phyloP scores from a whole-genome alignment of 1,140 invertebrate genomes.

The Brachionus asplanchnoidis region DNA sequence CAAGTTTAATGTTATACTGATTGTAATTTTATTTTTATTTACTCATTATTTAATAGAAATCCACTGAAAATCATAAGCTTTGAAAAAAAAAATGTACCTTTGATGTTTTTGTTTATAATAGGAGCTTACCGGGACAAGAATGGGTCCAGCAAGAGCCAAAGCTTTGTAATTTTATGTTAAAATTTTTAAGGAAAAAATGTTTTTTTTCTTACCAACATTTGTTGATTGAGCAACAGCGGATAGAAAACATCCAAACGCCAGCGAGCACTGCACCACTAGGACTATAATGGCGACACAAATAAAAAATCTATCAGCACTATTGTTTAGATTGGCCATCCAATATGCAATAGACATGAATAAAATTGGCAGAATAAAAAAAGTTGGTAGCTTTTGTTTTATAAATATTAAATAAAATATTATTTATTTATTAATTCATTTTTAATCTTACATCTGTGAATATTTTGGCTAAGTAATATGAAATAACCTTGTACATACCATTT shows the following conservation, averaged over 20 bases:
- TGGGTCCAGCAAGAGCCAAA: not conserved
- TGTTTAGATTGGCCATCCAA: constrained; percentile 41
- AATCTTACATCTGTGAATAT: constrained; percentile 25
- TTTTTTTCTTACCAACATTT: not conserved
- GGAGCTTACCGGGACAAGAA: not conserved
- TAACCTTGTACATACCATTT: constrained; percentile 25
- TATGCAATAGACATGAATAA: constrained; percentile 18
- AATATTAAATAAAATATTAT: constrained; percentile 77
- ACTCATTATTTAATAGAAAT: constrained; percentile 9
- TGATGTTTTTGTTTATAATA: not conserved
- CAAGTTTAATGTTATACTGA: constrained; percentile 49
- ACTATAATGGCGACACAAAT: not conserved
- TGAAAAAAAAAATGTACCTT: not conserved
- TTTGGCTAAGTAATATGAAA: constrained; percentile 37
- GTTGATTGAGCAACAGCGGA: constrained; percentile 21
- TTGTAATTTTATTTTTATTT: constrained; percentile 44
- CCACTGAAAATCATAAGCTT: constrained; percentile 30
- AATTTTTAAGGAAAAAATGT: not conserved
- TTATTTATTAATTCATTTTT: not conserved
- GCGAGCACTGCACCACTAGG: constrained; percentile 20
- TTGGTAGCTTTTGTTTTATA: constrained; percentile 70
- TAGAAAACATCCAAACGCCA: constrained; percentile 17
- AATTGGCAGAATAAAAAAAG: constrained; percentile 67
- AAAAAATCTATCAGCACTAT: not conserved
- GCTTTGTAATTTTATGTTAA: not conserved